phyloP scores from a whole-genome alignment of 2,888 invertebrate species.

The Morinoia aosen region DNA sequence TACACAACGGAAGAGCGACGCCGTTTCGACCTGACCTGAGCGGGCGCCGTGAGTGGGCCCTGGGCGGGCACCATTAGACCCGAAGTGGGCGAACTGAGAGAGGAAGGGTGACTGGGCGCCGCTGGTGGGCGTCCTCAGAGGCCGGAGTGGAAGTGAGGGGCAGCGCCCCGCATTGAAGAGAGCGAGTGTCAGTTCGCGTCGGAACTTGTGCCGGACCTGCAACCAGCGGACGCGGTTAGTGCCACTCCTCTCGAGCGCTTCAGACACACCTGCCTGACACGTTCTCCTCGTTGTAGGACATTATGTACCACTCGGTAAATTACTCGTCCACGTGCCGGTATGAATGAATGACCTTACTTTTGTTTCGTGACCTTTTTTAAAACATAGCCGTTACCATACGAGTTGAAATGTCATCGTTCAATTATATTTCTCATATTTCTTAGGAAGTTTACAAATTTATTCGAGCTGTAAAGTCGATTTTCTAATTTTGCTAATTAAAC shows the following conservation, averaged over 20 bases:
- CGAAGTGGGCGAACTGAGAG: slow-evolving; percentile 21
- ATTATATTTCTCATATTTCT: too few species aligned
- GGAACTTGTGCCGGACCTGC: slow-evolving; percentile 35
- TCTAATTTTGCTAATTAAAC: too few species aligned
- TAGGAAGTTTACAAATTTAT: too few species aligned
- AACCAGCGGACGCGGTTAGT: neutral
- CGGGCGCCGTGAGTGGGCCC: neutral
- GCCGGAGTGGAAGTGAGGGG: neutral
- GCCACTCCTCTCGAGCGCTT: neutral
- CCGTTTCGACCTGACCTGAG: neutral
- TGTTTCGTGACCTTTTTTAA: too few species aligned
- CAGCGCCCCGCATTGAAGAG: slow-evolving; percentile 9
- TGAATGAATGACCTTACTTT: too few species aligned
- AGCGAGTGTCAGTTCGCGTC: slow-evolving; percentile 43
- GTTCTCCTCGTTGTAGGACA: too few species aligned
- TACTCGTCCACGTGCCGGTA: too few species aligned
- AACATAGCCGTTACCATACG: too few species aligned
- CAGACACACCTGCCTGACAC: too few species aligned
- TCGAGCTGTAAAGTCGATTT: too few species aligned
- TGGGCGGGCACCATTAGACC: neutral
- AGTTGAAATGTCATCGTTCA: too few species aligned
- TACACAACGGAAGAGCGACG: neutral
- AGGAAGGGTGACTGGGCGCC: neutral
- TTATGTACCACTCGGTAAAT: too few species aligned
- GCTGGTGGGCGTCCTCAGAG: neutral